Evolutionary conservation across 35 echinoderm and acorn worm genomes (phyloP), one percentile per base, ranked within the genome.

Genomic region (Hemicentrotus pulcherrimus): DNA sequence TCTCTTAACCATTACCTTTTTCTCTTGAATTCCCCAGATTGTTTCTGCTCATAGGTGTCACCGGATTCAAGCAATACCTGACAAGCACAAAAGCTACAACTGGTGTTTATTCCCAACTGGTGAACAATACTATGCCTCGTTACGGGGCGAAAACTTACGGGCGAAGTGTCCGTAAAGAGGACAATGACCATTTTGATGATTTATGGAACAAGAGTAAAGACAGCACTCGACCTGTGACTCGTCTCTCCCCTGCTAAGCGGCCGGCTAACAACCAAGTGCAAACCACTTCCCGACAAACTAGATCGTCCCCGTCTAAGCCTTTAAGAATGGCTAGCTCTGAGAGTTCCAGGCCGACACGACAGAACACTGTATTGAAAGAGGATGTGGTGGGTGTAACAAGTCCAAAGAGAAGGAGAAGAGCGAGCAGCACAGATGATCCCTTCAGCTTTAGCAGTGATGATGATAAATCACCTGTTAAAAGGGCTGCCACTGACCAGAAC

Each of bases 371-470:
- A 5, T 32, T 71, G 35, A 91, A 46, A 86, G 55, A 91, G 52
- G 58, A 88, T 31, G 94, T 96, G 6, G 94, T 91, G 19, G 59
- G 85, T 24, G 86, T 96, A 13, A 61, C 45, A 32, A 96, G 94
- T 70, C 96, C 96, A 32, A 96, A 96, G 58, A 85, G 96, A 2
- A 48, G 96, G 28, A 94, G 96, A 58, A 45, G 94, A 16, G 94
- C 94, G 5, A 96, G 96, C 47, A 89, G 96, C 13, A 95, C 45
- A 24, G 96, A 96, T 65, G 96, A 96, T 47, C 96, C 96, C 9
- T 96, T 96, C 61, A 96, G 88, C 52, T 96, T 96, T 46, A 96
- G 96, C 65, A 96, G 96, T 78, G 96, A 96, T 48, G 96, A 96
- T 85, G 96, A 96, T 46, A 94, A 94, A 31, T 88, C 96, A 61